These are phyloP conservation scores for Campylorhamphus procurvoides DNA, from an alignment of 2,113 vertebrate genomes.

Conservation along the genomic window DNA sequence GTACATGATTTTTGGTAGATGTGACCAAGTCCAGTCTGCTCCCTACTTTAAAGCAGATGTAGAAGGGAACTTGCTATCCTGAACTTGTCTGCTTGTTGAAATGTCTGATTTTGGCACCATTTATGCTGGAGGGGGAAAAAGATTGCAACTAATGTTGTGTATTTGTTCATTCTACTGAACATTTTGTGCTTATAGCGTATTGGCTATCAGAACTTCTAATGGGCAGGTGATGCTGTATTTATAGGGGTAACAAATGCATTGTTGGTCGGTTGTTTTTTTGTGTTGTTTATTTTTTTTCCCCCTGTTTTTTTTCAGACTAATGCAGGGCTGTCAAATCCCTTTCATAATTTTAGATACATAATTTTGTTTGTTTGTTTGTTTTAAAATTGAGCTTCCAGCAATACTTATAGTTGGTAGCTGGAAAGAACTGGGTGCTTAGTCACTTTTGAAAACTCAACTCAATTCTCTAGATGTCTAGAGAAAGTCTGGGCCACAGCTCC, in stretches of 20 bases:
- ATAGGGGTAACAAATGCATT: not conserved
- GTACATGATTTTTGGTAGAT: not conserved
- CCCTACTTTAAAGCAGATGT: not conserved
- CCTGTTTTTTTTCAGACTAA: not conserved
- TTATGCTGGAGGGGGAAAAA: not conserved
- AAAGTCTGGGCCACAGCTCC: not conserved
- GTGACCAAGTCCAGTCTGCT: not conserved
- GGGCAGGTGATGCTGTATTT: not conserved
- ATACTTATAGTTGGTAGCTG: not conserved
- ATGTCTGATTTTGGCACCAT: not conserved
- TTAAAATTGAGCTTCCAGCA: not conserved
- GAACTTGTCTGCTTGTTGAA: not conserved
- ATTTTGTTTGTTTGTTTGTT: too few relatives aligned
- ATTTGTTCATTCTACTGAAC: not conserved
- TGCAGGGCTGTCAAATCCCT: too few relatives aligned
- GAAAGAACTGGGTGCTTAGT: not conserved
- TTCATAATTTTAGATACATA: not conserved
- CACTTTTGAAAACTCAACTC: not conserved
- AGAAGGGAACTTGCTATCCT: not conserved
- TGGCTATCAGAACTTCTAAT: not conserved
- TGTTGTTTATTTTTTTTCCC: not conserved
- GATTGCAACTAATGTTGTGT: not conserved
- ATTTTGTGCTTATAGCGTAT: not conserved
- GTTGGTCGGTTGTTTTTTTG: not conserved
- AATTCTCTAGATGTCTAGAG: not conserved